Base-by-base conservation (phyloP, 1,140 invertebrate genomes). In the Drosophila hydei region DNA sequence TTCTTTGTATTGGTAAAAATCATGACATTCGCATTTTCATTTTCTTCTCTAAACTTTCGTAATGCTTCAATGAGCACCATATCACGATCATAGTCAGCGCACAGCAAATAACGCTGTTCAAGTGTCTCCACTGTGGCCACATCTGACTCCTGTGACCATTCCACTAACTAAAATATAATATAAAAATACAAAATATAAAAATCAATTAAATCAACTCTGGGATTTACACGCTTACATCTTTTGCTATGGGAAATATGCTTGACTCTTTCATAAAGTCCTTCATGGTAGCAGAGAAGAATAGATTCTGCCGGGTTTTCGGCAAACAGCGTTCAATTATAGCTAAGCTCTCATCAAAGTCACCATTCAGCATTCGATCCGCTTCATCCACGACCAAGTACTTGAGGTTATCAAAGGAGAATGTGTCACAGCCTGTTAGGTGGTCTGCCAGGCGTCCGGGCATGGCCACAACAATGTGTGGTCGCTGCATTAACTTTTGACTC, bases 261-360 rank as follows among this genome's bases (percentile, higher is more conserved):
- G 89, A 91, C 58, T 94, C 92, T 18, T 91, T 93, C 0, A 94
- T 93, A 69, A 93, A 92, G 91, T 98, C 96, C 7, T 97, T 98
- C 90, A 99, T 97, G 12, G 99, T 99, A 1, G 99, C 99, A 61
- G 98, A 99, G 89, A 99, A 99, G 21, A 99, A 93, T 30, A 99
- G 93, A 18, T 96, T 98, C 88, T 97, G 97, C 75, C 96, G 94
- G 45, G 95, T 94, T 72, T 95, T 94, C 0, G 98, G 97, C 43
- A 99, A 92, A 7, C 94, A 94, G 65, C 94, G 92, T 85, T 98
- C 95, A 80, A 99, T 98, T 54, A 94, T 95, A 89, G 96, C 93
- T 19, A 99, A 93, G 80, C 97, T 96, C 30, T 95, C 93, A 92
- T 97, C 95, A 92, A 96, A 97, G 45, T 95, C 93, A 68, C 96